A percentile compares a stretch with the other conserved stretches of the same genome.
Evolutionary conservation across 2,113 vertebrate species (phyloP).

Genomic region (Ailuropoda melanoleuca): DNA sequence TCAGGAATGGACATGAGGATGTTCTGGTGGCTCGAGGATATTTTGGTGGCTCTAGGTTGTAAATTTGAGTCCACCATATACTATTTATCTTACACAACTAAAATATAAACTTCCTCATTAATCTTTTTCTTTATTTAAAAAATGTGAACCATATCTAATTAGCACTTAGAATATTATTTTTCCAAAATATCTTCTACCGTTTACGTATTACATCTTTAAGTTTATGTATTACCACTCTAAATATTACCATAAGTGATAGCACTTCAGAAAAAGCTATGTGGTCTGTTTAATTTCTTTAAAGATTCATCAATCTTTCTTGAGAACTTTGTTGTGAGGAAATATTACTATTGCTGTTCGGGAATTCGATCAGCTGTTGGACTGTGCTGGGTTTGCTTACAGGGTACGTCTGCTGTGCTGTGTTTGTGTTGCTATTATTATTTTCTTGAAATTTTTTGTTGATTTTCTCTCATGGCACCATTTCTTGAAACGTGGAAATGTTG

Average conservation of each 20-base stretch:
- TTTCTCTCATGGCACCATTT: background rate
- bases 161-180: background rate
- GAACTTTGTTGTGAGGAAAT: background rate
- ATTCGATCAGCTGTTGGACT: background rate
- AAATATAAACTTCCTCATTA: background rate
- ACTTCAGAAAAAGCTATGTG: background rate
- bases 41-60: no score
- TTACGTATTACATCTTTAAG: background rate
- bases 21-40: background rate
- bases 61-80: background rate
- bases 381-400: background rate
- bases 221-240: background rate
- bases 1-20: background rate
- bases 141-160: background rate
- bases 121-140: background rate
- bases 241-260: background rate
- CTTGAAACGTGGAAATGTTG: background rate
- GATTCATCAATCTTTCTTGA: background rate
- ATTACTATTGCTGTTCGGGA: fast-evolving
- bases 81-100: background rate
- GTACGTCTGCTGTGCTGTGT: background rate
- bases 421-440: background rate
- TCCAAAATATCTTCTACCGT: background rate
- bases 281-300: background rate
- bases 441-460: background rate